Base-by-base conservation (phyloP, 2,888 invertebrate genomes). In the Noctua fimbriata region DNA sequence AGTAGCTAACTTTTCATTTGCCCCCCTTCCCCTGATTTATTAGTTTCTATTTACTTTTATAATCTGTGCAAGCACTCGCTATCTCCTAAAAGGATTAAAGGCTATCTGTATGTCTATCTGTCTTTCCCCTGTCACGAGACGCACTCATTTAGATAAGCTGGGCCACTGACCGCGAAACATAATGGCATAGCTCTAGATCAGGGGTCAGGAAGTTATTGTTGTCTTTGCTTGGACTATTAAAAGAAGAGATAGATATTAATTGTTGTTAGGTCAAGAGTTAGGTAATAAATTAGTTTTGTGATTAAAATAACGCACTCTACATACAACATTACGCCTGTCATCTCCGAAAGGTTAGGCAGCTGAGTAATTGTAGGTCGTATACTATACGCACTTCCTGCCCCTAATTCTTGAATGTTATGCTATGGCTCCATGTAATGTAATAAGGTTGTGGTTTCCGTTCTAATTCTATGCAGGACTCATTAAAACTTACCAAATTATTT, bases 151-250 rank as follows among this genome's bases (percentile, higher is more conserved):
- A 80, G 76, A 84, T 81, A 81, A 81, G 66, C 32, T 71, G 16
- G 73, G 75, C 73, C 75, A 78, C 63, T 84, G 81, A 78, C 75
- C 85, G 75, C 75, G 41, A 75, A 72, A 69, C 69, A 55, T 28
- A 69, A 24, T 79, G 14, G 44, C 49, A 41, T 36, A 66, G 41
- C 16, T 67, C 32, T 36, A 81, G 28, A 79, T 80, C 52, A 47
- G 55, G 16, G 76, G 65, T 76, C 82, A 73, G 55, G 44, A 14
- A 32, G 28, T 72, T 71, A 74, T 63, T 47, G 41, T 67, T 78
- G n/a, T 78, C 21, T 66, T 63, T 67, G 72, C 4, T 52, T 44
- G 14, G 1, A 36, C 16, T 78, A 52, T 58, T 58, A 2, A 66
- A 44, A 69, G 18, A 36, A 49, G 9, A 32, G 0, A 41, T 24